Evolutionary conservation across 2,888 invertebrate genomes (phyloP), one percentile per base, ranked within the genome.

Genomic region (Pyrrhia umbra): DNA sequence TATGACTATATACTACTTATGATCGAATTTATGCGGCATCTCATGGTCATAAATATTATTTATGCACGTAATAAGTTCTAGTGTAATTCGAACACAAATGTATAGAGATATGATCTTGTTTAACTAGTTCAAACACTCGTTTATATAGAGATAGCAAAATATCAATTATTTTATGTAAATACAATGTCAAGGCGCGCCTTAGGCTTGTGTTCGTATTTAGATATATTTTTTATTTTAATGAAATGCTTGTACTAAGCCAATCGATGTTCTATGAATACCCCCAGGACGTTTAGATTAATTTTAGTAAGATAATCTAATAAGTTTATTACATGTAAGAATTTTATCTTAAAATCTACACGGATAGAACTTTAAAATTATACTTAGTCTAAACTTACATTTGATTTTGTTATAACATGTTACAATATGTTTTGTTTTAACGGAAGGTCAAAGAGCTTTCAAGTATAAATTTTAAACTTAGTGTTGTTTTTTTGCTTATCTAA

Each of bases 11-110:
- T 25, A 75, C 68, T 73, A 78, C 78, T 85, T 85, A 82, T 72
- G 74, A 81, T 79, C 70, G 63, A 79, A 83, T 84, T 85, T 82
- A 82, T 82, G 77, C 70, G 70, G 64, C 72, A 79, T 82, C 73
- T 77, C 63, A 70, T 34, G 59, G 60, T 83, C 81, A 75, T 86
- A 85, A 85, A 85, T 79, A 69, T 71, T 68, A 78, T 85, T 83
- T 81, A 82, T 79, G 77, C 62, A 54, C 43, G 52, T 74, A 73
- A 72, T 75, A 75, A 61, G 67, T 52, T 75, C 57, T 70, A 64
- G 49, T 51, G 56, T 68, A 74, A 49, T 72, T 68, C 49, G 66
- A 58, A 67, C 64, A 73, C 55, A 80, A 67, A 64, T 72, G 59
- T 68, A 62, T 61, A 25, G 43, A 46, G 58, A 77, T 68, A 69